Base-by-base conservation (phyloP, 2,113 vertebrate species). In the Ictalurus furcatus region DNA sequence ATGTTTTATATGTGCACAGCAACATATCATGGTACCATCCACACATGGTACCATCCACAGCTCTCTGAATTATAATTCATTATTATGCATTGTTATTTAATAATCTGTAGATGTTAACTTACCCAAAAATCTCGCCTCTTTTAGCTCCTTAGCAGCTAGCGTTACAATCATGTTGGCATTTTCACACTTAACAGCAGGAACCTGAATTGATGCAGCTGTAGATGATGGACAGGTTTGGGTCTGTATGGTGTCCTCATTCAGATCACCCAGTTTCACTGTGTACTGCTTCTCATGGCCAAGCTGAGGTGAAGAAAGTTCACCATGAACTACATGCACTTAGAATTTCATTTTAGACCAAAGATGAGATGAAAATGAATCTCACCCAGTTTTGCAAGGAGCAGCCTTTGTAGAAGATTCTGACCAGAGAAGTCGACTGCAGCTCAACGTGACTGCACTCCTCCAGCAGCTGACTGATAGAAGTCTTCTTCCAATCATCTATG, bases 151-250 rank as follows among this genome's bases (percentile, higher is more conserved):
- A 30, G 87, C 87, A 28, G 63, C 40, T 34, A 88, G 19, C 3
- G 54, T 48, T 56, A 88, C 54, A 59, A 67, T 84, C 30, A 84
- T 59, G 17, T 61, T 40, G 48, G 13, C 28, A 8, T 13, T 21
- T 84, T 23, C 37, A 74, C 80, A 73, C 4, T 25, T 44, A 12
- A 88, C 80, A 13, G 54, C 69, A 84, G 87, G 88, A 56, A 78
- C 6, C 30, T 54, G 56, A 78, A 21, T 1, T 37, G 37, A 16
- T 78, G n/a, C 71, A 65, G 58, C 3, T 37, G 56, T 59, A 37
- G 44, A 23, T 17, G 88, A 85, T 3, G 88, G 88, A 40, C 88
- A 88, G 69, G 17, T 88, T 21, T 88, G 44, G 25, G 30, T 74
- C 61, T 40, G 37, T 1, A 48, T 19, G 54, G 11, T 34, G n/a